Conservation (phyloP, 2,797 vertebrate species). For the Lateolabrax maculatus region DNA sequence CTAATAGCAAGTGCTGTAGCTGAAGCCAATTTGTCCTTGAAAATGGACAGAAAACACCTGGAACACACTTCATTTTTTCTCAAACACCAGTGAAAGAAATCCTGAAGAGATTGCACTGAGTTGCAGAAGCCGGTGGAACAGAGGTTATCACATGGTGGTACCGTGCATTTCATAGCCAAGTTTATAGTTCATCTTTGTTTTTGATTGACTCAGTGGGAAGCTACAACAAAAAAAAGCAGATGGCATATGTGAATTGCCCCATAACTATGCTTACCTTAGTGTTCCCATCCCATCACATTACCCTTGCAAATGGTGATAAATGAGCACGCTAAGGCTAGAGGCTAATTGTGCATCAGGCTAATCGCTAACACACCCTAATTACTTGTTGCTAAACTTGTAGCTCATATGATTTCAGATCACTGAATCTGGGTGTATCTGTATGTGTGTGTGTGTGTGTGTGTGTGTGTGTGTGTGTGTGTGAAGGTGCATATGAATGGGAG, state of each 20-base stretch:
- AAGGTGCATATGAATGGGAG: slow-evolving; percentile 33
- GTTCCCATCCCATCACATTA: slow-evolving; percentile 26
- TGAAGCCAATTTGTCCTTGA: not conserved
- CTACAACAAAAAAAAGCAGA: slow-evolving; percentile 20
- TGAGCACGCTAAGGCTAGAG: slow-evolving; percentile 32
- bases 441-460: not conserved
- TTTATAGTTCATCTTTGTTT: not conserved
- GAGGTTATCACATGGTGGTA: too few relatives aligned
- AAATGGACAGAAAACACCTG: not conserved
- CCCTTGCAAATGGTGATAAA: slow-evolving; percentile 50
- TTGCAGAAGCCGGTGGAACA: too few relatives aligned
- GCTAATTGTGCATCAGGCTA: slow-evolving; percentile 54
- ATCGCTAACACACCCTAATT: slow-evolving; percentile 58
- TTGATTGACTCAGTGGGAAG: slow-evolving; percentile 11
- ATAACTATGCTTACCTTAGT: slow-evolving; percentile 22
- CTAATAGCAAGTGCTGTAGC: not conserved
- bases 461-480: not conserved
- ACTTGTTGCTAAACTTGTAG: slow-evolving; percentile 58
- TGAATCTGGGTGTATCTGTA: not conserved
- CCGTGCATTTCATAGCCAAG: not conserved
- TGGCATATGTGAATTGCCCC: slow-evolving; percentile 20
- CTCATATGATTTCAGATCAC: slow-evolving; percentile 48
- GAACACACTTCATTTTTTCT: not conserved
- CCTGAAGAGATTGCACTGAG: not conserved
- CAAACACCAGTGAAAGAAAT: not conserved